Evolutionary conservation across 2,113 vertebrate genomes (phyloP), one percentile per base, ranked within the genome.

Genomic region (Marmota flaviventris): DNA sequence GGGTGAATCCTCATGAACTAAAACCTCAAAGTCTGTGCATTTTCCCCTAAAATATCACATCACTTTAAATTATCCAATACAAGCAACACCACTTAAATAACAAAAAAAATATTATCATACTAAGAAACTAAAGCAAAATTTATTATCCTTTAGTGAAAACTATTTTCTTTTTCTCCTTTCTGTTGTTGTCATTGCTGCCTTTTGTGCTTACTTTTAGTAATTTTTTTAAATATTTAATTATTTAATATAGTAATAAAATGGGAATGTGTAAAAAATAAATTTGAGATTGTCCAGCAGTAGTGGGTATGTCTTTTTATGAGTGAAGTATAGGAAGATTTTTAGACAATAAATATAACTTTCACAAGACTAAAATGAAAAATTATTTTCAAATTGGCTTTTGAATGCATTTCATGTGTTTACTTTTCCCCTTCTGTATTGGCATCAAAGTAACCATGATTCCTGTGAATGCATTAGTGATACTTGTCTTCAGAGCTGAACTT

Each of bases 181-280:
- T 20, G 8, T 20, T 76, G 9, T 53, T 81, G 17, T 12, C 14
- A 25, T 14, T 87, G 7, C 25, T 88, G 37, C 20, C 75, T 56
- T 92, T 70, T 37, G 16, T 65, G 32, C 82, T 94, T 91, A n/a
- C 25, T 76, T 85, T 76, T 56, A 69, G 72, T 51, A 45, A 45
- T 72, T 83, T 27, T 82, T 81, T 20, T 92, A 67, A n/a, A 63
- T 18, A 88, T 81, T 85, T 89, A 82, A 76, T 78, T 20, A 51
- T 77, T 89, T 51, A 45, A 69, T n/a, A 63, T 2, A 70, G 27
- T 83, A 81, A 95, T 27, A 65, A 78, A 96, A 90, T 75, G 27
- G 48, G 56, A 85, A 79, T 73, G 10, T 16, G 8, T 77, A 32
- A 75, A 93, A 94, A 94, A 88, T 39, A 81, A 96, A 73, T 45